A percentile compares a stretch with the other conserved stretches of the same genome.
phyloP scores from a whole-genome alignment of 92 coral and sea anemone species.

The Siderastrea radians region DNA sequence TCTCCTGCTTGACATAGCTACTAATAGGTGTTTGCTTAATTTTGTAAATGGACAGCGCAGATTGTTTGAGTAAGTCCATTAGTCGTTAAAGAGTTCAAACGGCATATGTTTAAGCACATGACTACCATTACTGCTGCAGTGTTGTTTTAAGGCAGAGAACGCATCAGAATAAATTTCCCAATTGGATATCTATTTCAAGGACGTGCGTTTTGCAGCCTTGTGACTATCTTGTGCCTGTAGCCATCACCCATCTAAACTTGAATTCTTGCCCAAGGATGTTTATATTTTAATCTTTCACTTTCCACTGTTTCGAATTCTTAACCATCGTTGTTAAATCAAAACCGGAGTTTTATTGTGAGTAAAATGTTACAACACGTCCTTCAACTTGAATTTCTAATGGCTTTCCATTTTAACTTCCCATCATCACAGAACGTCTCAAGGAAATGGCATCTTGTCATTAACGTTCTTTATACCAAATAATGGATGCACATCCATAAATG shows the following conservation, averaged over 20 bases:
- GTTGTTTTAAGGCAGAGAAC: background rate
- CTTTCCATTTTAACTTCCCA: background rate
- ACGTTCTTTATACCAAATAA: background rate
- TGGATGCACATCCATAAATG: background rate
- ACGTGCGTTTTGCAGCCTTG: background rate
- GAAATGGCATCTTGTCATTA: conserved; percentile 7
- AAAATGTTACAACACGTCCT: conserved; percentile 4
- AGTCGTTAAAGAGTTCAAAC: conserved; percentile 28
- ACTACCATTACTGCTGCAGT: background rate
- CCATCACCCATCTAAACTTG: too few relatives aligned
- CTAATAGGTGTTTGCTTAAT: conserved; percentile 50
- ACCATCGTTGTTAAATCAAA: background rate
- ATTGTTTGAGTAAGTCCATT: conserved; percentile 46
- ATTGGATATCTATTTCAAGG: background rate
- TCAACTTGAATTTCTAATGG: background rate
- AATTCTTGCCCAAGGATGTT: background rate
- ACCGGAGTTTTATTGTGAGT: background rate
- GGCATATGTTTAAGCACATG: conserved; percentile 20
- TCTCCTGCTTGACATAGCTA: conserved; percentile 44
- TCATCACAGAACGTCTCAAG: background rate
- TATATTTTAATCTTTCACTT: background rate
- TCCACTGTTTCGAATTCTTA: background rate
- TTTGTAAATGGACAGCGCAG: conserved; percentile 34
- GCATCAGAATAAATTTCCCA: background rate
- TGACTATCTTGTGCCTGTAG: background rate